phyloP scores from a whole-genome alignment of 1,140 invertebrate genomes.

The Orchestia grillus region DNA sequence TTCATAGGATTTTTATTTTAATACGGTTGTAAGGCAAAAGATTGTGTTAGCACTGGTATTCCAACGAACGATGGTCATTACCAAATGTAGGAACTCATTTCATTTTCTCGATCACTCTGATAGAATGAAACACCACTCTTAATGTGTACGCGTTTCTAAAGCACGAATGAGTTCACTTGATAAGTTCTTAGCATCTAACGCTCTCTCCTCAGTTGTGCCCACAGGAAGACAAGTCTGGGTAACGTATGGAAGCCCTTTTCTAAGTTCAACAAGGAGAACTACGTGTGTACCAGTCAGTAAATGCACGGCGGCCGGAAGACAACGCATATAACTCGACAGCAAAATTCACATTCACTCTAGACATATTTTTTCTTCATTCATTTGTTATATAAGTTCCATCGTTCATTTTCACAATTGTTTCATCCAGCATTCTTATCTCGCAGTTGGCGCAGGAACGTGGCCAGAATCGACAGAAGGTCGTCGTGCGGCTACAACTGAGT shows the following conservation, averaged over 20 bases:
- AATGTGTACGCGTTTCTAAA: not conserved
- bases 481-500: not conserved
- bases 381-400: not conserved
- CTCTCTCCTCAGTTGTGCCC: not conserved
- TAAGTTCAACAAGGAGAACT: not conserved
- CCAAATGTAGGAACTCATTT: not conserved
- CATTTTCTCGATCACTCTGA: not conserved
- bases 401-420: not conserved
- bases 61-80: not conserved
- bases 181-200: not conserved
- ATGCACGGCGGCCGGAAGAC: not conserved
- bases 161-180: not conserved
- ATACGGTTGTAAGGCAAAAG: not conserved
- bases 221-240: not conserved
- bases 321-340: not conserved
- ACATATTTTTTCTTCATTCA: not conserved
- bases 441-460: not conserved
- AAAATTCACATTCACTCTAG: not conserved
- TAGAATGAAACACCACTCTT: not conserved
- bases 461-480: not conserved
- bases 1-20: not conserved
- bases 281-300: not conserved
- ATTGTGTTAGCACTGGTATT: not conserved
- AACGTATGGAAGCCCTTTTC: not conserved
- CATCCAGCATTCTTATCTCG: not conserved